Evolutionary conservation across 2,888 invertebrate genomes (phyloP), one percentile per base, ranked within the genome.

Genomic region (Heteromurus nitidus): DNA sequence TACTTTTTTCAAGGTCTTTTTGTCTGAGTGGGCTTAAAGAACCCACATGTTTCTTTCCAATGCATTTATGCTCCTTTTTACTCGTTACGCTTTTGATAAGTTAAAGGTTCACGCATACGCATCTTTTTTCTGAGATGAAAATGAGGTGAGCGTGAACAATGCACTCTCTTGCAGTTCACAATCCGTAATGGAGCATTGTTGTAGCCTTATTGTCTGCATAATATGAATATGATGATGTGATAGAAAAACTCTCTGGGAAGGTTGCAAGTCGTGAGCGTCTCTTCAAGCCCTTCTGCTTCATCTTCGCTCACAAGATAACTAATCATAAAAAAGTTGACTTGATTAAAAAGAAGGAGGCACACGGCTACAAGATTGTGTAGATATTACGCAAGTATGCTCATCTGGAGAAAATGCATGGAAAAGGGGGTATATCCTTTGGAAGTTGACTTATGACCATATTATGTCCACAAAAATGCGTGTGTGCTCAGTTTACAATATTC

Each of bases 61-160:
- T n/a, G n/a, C n/a, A n/a, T 65, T 53, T 60, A 30, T 68, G 50
- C 30, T 50, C 77, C 30, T 75, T 55, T 50, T 55, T 64, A 22
- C 22, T 58, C 70, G 70, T 42, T 79, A 70, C 79, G 70, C 55
- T 79, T 79, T 70, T 70, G 70, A 70, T 79, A 65, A 47, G 68
- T 24, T 44, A 62, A 70, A 70, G 58, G n/a, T n/a, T n/a, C n/a
- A n/a, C n/a, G n/a, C n/a, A n/a, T n/a, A n/a, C n/a, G n/a, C n/a
- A n/a, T n/a, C n/a, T n/a, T n/a, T n/a, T n/a, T n/a, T n/a, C n/a
- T n/a, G n/a, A n/a, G n/a, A 50, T 31, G 3, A 18, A 47, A 79
- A 70, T 79, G 79, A 70, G 70, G 79, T 79, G 79, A 79, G 79
- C 79, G 36, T 70, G 70, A 77, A 77, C 69, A 77, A 77, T 77